Percentiles rank a stretch among this genome's conserved stretches.
Evolutionary conservation across 2,797 vertebrate genomes (phyloP).

Genomic region (Syngnathus rostellatus): DNA sequence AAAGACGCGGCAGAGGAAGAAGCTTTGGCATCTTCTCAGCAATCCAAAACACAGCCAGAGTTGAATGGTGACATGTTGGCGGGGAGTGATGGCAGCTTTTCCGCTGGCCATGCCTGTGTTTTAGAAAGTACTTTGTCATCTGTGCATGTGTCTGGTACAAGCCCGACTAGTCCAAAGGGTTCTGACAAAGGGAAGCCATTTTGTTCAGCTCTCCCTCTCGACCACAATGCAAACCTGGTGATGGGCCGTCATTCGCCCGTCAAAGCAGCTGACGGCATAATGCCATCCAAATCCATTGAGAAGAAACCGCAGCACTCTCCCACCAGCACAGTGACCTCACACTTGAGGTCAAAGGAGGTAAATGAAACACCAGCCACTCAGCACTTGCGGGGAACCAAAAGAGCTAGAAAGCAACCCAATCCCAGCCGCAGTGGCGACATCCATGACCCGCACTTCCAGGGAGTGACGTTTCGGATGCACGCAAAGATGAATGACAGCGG

Average conservation of each 20-base stretch:
- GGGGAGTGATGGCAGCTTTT: neutral
- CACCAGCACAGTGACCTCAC: neutral
- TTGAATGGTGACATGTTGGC: slow-evolving; percentile 3
- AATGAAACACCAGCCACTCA: neutral
- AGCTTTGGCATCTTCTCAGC: neutral
- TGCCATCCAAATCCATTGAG: neutral
- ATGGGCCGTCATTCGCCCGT: neutral
- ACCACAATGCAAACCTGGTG: slow-evolving; percentile 49
- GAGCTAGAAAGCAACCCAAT: slow-evolving; percentile 70
- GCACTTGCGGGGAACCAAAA: slow-evolving; percentile 35
- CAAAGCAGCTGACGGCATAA: slow-evolving; percentile 5
- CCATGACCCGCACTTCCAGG: slow-evolving; percentile 72
- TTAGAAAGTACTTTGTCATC: slow-evolving; percentile 9
- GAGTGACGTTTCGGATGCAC: slow-evolving; percentile 77
- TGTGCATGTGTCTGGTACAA: neutral
- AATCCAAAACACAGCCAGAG: slow-evolving; percentile 3
- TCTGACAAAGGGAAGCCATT: slow-evolving; percentile 9
- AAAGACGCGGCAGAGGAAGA: neutral
- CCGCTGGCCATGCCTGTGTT: slow-evolving; percentile 3
- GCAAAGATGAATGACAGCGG: slow-evolving; percentile 49
- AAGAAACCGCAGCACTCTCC: neutral
- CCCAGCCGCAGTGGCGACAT: slow-evolving; percentile 69
- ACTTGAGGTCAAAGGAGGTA: neutral
- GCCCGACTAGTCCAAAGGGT: slow-evolving; percentile 7
- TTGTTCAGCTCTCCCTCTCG: slow-evolving; percentile 29